Conservation (phyloP, 2,113 vertebrate species). For the Gymnobelideus leadbeateri region DNA sequence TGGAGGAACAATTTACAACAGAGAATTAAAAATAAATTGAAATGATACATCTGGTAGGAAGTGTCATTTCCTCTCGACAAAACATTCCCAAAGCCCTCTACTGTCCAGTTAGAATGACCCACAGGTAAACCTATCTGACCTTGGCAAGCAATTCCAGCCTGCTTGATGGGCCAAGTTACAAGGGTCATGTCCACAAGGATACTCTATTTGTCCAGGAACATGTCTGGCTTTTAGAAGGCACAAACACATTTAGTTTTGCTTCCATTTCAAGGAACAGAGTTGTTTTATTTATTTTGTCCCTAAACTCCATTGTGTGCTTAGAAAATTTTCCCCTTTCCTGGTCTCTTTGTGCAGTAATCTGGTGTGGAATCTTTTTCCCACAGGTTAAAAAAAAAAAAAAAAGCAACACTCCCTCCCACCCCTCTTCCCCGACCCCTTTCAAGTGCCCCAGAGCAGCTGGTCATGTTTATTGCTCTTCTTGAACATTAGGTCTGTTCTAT, state of each 20-base stretch:
- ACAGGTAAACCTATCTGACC: slow-evolving; percentile 21
- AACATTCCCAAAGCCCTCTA: slow-evolving; percentile 27
- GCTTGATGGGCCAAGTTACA: background rate
- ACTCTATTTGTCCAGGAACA: slow-evolving; percentile 1
- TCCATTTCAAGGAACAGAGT: background rate
- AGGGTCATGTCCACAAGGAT: background rate
- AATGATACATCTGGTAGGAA: background rate
- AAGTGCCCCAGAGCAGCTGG: slow-evolving; percentile 66
- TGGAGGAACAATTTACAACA: background rate
- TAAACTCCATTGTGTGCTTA: background rate
- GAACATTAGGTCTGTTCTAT: slow-evolving; percentile 53
- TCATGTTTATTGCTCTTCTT: slow-evolving; percentile 62
- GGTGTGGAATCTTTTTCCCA: slow-evolving; percentile 61
- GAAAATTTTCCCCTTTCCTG: background rate
- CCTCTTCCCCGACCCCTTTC: background rate
- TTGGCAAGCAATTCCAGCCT: slow-evolving; percentile 55
- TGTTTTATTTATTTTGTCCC: slow-evolving; percentile 17
- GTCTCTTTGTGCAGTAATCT: slow-evolving; percentile 49
- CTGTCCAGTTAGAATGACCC: background rate
- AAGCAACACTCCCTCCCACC: background rate
- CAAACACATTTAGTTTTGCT: slow-evolving; percentile 44
- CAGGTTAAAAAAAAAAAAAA: slow-evolving; percentile 29
- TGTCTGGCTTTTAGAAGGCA: slow-evolving; percentile 29
- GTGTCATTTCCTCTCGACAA: background rate
- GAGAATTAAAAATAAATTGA: slow-evolving; percentile 10